Base-by-base conservation (phyloP, 2,888 invertebrate species). In the Hemicrepidius hirtus region DNA sequence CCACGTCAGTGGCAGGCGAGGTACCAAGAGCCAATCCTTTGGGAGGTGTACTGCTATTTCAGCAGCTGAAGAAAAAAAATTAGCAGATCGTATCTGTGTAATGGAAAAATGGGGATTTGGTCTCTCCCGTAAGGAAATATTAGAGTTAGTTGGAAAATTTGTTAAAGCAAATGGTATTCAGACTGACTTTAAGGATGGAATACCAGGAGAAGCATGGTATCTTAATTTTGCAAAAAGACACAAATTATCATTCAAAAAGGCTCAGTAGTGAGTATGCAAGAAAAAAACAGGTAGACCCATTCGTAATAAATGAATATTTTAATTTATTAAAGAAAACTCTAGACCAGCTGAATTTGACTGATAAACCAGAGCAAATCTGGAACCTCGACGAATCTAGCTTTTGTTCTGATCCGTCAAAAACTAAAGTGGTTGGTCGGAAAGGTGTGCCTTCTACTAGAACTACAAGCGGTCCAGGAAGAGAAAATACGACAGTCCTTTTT, bases 101-200 rank as follows among this genome's bases (percentile, higher is more conserved):
- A 40, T 82, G 78, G 81, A 83, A 67, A 80, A 80, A 74, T 75
- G 80, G 73, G 84, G 83, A 7, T 83, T 82, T 75, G 84, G 83
- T n/a, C 69, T 83, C 24, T 77, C 78, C 10, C 76, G 79, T 74
- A 77, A 78, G 71, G 82, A 84, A 76, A 66, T 82, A 18, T 62
- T 82, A 60, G 75, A 81, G 41, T 44, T 78, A 28, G 82, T 84
- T 7, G 76, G 74, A 0, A 70, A 79, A 18, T 84, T 78, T 71
- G 76, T 78, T 16, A 44, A 20, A 55, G 40, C 49, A 60, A 80
- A 80, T 71, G 68, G 75, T 6, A 66, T 80, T 3, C 69, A 67
- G 72, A 79, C 78, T 7, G 74, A 73, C 7, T 80, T 79, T 57
- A 78, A 73, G 64, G 74, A 80, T 68, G 74, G 75, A 12, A 64